These are phyloP conservation scores for Drosophila sp. DNA, from an alignment of 1,140 invertebrate genomes.

Conservation along the genomic window DNA sequence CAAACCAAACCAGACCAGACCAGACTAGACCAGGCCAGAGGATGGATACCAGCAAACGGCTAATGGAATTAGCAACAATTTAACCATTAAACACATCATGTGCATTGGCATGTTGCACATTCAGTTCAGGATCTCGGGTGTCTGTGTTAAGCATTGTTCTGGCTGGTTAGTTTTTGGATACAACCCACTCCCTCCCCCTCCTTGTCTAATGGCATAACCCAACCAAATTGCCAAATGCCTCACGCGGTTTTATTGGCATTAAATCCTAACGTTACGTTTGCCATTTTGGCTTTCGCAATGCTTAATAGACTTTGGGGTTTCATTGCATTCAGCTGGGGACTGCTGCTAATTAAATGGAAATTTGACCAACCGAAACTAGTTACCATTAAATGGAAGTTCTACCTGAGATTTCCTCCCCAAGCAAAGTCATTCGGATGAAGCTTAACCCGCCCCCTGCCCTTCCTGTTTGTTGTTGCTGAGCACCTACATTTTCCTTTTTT, in stretches of 20 bases:
- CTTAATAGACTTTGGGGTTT: constrained; percentile 77
- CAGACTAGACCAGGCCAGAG: not conserved
- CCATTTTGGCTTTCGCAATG: constrained; percentile 66
- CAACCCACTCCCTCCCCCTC: constrained; percentile 14
- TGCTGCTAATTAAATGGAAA: constrained; percentile 70
- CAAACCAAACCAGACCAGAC: constrained; percentile 23
- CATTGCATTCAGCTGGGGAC: constrained; percentile 56
- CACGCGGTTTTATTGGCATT: constrained; percentile 69
- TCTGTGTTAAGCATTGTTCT: constrained; percentile 39
- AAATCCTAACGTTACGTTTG: constrained; percentile 57
- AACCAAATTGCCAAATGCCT: constrained; percentile 29
- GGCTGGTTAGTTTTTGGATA: constrained; percentile 62
- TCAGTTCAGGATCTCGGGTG: constrained; percentile 24
- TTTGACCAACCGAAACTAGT: constrained; percentile 35
- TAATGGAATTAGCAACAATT: constrained; percentile 81
- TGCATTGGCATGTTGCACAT: constrained; percentile 76
- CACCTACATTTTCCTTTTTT: constrained; percentile 53
- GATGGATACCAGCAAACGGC: constrained; percentile 56
- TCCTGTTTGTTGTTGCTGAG: constrained; percentile 12
- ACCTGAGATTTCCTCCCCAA: not conserved
- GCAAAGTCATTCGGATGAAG: constrained; percentile 23
- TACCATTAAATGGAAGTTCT: constrained; percentile 12
- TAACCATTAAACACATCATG: constrained; percentile 81
- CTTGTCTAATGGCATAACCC: not conserved
- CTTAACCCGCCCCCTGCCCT: constrained; percentile 5